A percentile compares a stretch with the other conserved stretches of the same genome.
Conservation (phyloP, 2,113 vertebrate genomes). For the Tauraco erythrolophus region DNA sequence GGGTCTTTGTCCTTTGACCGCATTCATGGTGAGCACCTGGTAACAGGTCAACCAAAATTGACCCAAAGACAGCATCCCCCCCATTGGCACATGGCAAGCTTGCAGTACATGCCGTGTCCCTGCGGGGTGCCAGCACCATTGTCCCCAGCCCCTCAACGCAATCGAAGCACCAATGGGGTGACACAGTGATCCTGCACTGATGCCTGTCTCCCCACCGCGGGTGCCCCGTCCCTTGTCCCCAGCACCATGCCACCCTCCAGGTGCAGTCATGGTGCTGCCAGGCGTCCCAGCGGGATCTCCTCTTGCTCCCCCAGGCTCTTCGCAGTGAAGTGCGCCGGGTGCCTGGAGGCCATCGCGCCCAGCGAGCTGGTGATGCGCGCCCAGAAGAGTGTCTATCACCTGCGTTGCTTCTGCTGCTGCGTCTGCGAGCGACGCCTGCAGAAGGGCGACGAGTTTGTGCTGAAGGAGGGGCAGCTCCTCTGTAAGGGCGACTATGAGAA, state of each 20-base stretch:
- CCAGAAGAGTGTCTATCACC: constrained; percentile 91
- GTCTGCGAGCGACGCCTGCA: constrained; percentile 91
- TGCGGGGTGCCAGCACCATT: fast-evolving
- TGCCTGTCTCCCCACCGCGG: fast-evolving
- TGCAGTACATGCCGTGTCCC: fast-evolving
- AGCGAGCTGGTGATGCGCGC: constrained; percentile 94
- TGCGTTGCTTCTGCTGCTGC: constrained; percentile 95
- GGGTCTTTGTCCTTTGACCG: fast-evolving
- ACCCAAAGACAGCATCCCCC: not conserved
- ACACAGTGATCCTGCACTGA: fast-evolving
- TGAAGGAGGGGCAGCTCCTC: constrained; percentile 92
- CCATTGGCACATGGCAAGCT: not conserved
- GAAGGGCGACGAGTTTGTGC: constrained; percentile 93
- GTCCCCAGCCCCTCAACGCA: fast-evolving
- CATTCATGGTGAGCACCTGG: not conserved
- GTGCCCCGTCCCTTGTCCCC: not conserved
- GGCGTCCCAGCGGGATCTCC: not conserved
- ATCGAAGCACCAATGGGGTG: fast-evolving
- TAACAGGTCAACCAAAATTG: not conserved
- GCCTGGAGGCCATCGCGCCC: constrained; percentile 85
- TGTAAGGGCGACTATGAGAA: constrained; percentile 93
- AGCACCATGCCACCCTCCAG: fast-evolving
- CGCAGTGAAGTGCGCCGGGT: constrained; percentile 88
- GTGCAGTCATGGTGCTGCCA: fast-evolving
- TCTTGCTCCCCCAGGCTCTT: constrained; percentile 83